Percentiles rank a stretch among this genome's conserved stretches.
phyloP scores from a whole-genome alignment of 2,797 vertebrate genomes.

The Rousettus madagascariensis region DNA sequence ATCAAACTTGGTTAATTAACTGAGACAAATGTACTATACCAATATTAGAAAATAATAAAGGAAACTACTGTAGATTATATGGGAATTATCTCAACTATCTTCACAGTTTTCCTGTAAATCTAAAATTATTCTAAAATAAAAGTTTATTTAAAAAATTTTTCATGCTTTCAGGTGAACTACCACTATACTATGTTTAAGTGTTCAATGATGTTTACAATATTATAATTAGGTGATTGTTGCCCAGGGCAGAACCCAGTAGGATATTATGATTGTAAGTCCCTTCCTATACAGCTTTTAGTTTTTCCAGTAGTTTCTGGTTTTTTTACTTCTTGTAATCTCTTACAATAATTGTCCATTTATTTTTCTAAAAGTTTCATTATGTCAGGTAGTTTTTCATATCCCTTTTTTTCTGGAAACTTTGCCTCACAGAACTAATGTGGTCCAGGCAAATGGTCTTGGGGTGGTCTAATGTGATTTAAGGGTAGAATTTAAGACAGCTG shows the following conservation, averaged over 20 bases:
- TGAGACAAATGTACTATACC: not conserved
- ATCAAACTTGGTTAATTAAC: not conserved
- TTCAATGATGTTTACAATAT: not conserved
- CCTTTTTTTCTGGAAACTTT: not conserved
- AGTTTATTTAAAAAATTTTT: not conserved
- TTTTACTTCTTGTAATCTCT: not conserved
- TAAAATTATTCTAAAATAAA: not conserved
- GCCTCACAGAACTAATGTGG: not conserved
- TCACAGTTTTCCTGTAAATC: not conserved
- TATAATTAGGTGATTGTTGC: not conserved
- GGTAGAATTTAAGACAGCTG: not conserved
- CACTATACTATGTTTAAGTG: not conserved
- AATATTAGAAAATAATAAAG: not conserved
- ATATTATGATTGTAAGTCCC: not conserved
- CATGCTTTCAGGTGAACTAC: not conserved
- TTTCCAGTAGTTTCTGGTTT: not conserved
- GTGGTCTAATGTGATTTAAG: not conserved
- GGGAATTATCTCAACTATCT: not conserved
- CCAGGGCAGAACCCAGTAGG: not conserved
- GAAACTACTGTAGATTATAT: not conserved
- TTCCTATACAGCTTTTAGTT: not conserved
- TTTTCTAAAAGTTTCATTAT: not conserved
- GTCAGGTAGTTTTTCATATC: not conserved
- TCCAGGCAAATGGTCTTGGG: not conserved
- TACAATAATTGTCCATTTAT: not conserved